These are phyloP conservation scores for Drosophila athabasca DNA, from an alignment of 1,140 invertebrate species.

Conservation along the genomic window DNA sequence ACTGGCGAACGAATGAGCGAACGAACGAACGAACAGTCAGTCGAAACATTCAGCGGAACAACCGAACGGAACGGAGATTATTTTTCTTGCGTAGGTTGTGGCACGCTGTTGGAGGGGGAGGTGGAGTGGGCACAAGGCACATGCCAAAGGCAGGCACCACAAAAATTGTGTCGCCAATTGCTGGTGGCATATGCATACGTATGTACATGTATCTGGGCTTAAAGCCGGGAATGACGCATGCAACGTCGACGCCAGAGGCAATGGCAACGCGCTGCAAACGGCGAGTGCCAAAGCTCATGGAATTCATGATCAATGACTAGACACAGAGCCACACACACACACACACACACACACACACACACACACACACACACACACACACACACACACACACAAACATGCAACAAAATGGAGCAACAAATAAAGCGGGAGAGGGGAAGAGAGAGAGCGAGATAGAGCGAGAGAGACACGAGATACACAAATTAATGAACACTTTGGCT, in stretches of 20 bases:
- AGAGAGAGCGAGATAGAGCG: constrained; percentile 23
- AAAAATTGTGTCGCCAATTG: constrained; percentile 77
- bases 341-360: too few species aligned
- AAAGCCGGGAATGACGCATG: constrained; percentile 63
- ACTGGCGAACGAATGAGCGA: constrained; percentile 55
- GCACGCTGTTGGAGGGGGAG: not conserved
- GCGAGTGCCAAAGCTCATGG: constrained; percentile 73
- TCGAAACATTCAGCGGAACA: too few species aligned
- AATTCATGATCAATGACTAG: constrained; percentile 81
- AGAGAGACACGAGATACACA: constrained; percentile 52
- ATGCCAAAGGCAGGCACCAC: constrained; percentile 70
- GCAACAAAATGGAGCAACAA: constrained; percentile 52
- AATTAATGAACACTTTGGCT: constrained; percentile 80
- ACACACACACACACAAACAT: constrained; percentile 35
- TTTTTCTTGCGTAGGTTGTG: constrained; percentile 64
- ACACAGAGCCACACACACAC: too few species aligned
- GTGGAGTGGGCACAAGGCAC: constrained; percentile 36
- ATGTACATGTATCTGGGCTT: too few species aligned
- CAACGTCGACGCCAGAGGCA: constrained; percentile 24
- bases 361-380: too few species aligned
- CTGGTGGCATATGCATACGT: constrained; percentile 21
- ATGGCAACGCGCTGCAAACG: constrained; percentile 1
- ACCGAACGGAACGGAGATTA: constrained; percentile 12
- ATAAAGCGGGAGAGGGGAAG: constrained; percentile 22
- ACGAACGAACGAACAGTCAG: not conserved